A percentile compares a stretch with the other conserved stretches of the same genome.
phyloP scores from a whole-genome alignment of 1,140 invertebrate species.

The Drosophila pseudoananassae region DNA sequence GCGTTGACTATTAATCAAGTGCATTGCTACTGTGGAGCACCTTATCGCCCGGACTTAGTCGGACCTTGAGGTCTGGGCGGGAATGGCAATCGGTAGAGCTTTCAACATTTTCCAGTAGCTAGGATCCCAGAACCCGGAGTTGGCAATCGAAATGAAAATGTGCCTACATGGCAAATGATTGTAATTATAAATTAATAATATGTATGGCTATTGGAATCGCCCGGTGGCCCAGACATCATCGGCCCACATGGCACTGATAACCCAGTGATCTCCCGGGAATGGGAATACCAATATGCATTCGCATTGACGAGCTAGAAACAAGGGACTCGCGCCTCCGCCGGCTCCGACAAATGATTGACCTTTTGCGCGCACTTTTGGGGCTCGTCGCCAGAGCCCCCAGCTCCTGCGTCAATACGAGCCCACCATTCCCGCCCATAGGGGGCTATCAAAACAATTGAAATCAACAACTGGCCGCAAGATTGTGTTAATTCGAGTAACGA shows the following conservation, averaged over 20 bases:
- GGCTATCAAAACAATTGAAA: slow-evolving; percentile 7
- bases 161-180: slow-evolving; percentile 15
- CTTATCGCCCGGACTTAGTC: slow-evolving; percentile 45
- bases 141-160: slow-evolving; percentile 29
- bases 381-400: slow-evolving; percentile 28
- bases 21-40: slow-evolving; percentile 17
- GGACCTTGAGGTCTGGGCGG: slow-evolving; percentile 41
- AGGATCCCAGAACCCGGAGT: slow-evolving; percentile 52
- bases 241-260: slow-evolving; percentile 34
- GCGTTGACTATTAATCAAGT: slow-evolving; percentile 13
- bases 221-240: slow-evolving; percentile 37
- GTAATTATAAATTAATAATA: slow-evolving; percentile 39
- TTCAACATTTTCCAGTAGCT: slow-evolving; percentile 55
- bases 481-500: slow-evolving; percentile 15
- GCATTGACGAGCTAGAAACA: background rate
- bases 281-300: slow-evolving; percentile 20
- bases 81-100: slow-evolving; percentile 34
- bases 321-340: slow-evolving; percentile 7
- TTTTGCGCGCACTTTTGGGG: slow-evolving; percentile 32
- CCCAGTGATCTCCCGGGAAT: slow-evolving; percentile 17
- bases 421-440: slow-evolving; percentile 16
- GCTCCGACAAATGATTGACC: slow-evolving; percentile 17
- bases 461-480: slow-evolving; percentile 18
- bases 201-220: slow-evolving; percentile 45
- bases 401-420: slow-evolving; percentile 31